Percentiles rank a stretch among this genome's conserved stretches.
Conservation (phyloP, 2,888 invertebrate genomes). For the Drosophila buzzatii region DNA sequence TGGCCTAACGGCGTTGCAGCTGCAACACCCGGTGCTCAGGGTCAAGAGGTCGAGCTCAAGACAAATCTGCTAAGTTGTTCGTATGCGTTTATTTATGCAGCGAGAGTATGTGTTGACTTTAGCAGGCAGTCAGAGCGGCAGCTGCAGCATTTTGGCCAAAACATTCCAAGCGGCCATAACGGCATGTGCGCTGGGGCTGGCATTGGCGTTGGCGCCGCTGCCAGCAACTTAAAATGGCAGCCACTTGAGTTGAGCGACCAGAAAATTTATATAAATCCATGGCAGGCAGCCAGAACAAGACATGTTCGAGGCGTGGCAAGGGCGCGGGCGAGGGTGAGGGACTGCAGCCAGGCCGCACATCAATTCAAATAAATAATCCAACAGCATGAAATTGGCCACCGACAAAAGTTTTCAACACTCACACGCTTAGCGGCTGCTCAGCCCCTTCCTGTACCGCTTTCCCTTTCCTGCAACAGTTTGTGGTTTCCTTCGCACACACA, state of each 20-base stretch:
- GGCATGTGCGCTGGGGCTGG: neutral
- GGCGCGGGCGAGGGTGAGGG: neutral
- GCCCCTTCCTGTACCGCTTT: slow-evolving; percentile 1
- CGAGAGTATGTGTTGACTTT: neutral
- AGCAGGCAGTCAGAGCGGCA: neutral
- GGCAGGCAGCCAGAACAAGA: slow-evolving; percentile 48
- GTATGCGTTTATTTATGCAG: slow-evolving; percentile 47
- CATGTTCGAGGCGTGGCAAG: too few relatives aligned
- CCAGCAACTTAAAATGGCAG: slow-evolving; percentile 44
- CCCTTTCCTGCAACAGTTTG: slow-evolving; percentile 19
- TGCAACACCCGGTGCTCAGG: neutral
- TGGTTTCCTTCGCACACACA: slow-evolving; percentile 19
- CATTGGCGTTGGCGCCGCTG: slow-evolving; percentile 14
- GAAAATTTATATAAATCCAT: slow-evolving; percentile 62
- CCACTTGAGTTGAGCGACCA: slow-evolving; percentile 64
- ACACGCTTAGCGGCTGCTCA: slow-evolving; percentile 32
- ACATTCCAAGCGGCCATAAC: neutral
- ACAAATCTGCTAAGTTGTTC: slow-evolving; percentile 6
- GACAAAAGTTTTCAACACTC: slow-evolving; percentile 67
- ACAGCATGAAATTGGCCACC: slow-evolving; percentile 77
- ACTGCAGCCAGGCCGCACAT: slow-evolving; percentile 62
- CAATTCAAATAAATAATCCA: slow-evolving; percentile 82
- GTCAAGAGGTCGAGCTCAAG: slow-evolving; percentile 3
- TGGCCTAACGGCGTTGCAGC: neutral
- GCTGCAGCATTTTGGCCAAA: slow-evolving; percentile 8